Evolutionary conservation across 2,888 invertebrate species (phyloP).

Genomic region (Pheosia tremula): DNA sequence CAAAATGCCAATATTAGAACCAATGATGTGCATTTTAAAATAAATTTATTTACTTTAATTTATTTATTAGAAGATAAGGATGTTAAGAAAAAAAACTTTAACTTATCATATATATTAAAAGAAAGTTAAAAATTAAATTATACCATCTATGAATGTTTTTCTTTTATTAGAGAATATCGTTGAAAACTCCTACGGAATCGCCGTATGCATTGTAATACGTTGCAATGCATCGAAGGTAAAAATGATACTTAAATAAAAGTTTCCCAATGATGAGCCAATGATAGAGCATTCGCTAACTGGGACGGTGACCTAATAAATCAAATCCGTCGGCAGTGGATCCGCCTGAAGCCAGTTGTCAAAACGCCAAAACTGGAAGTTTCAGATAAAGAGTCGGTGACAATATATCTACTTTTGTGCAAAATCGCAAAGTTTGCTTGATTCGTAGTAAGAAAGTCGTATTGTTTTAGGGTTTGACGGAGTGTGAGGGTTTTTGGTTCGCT

Average conservation of each 20-base stretch:
- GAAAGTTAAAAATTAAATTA: too few relatives aligned
- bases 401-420: not conserved
- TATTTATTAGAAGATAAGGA: too few relatives aligned
- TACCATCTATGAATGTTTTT: too few relatives aligned
- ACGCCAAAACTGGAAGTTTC: constrained; percentile 37
- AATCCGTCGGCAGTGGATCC: constrained; percentile 25
- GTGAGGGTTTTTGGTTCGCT: too few relatives aligned
- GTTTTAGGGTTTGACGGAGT: too few relatives aligned
- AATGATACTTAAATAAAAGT: not conserved
- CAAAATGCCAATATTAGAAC: not conserved
- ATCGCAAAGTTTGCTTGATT: not conserved
- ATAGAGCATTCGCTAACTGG: constrained; percentile 33
- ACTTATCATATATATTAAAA: too few relatives aligned
- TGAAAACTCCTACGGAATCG: too few relatives aligned
- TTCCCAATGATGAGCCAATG: not conserved
- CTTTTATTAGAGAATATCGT: too few relatives aligned
- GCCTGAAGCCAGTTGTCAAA: constrained; percentile 53
- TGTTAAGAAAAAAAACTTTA: too few relatives aligned
- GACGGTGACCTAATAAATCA: constrained; percentile 51
- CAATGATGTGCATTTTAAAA: not conserved
- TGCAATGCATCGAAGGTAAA: too few relatives aligned
- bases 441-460: too few relatives aligned
- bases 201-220: not conserved
- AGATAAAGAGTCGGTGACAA: not conserved
- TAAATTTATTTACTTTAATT: too few relatives aligned